Percentiles rank a stretch among this genome's conserved stretches.
phyloP scores from a whole-genome alignment of 2,888 invertebrate genomes.

The Vanessa cardui region DNA sequence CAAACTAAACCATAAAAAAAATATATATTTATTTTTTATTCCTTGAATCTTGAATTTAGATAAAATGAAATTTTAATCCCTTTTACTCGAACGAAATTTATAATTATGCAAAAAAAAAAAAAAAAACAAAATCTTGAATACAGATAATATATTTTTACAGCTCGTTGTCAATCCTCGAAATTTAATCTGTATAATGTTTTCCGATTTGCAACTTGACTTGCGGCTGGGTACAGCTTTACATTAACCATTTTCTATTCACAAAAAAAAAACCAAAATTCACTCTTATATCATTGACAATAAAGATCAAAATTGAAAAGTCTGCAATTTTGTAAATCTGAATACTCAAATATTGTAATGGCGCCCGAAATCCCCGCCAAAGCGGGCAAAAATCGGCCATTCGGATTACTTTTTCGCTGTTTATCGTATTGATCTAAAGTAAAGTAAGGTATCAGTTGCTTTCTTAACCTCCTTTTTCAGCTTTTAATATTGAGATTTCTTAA shows the following conservation, averaged over 20 bases:
- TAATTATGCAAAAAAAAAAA: too few species aligned
- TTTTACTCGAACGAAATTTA: too few species aligned
- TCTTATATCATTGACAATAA: constrained; percentile 27
- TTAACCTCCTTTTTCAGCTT: not conserved
- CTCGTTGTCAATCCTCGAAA: constrained; percentile 54
- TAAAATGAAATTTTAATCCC: too few species aligned
- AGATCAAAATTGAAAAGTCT: constrained; percentile 18
- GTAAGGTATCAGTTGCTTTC: not conserved
- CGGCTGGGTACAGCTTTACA: constrained; percentile 56
- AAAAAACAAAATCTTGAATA: not conserved
- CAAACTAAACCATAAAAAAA: too few species aligned
- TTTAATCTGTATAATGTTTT: constrained; percentile 74
- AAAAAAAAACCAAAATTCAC: constrained; percentile 36
- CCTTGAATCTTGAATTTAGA: too few species aligned
- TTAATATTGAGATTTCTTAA: not conserved
- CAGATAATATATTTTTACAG: constrained; percentile 21
- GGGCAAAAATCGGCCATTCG: constrained; percentile 66
- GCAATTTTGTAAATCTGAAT: constrained; percentile 49
- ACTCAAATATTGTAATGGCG: constrained; percentile 67
- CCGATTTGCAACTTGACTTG: constrained; percentile 71
- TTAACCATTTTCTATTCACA: constrained; percentile 42
- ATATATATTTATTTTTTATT: too few species aligned
- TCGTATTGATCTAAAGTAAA: constrained; percentile 42
- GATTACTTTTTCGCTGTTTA: constrained; percentile 58
- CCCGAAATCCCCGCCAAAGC: constrained; percentile 57